phyloP scores from a whole-genome alignment of 2,113 vertebrate genomes.

The Bostrychus sinensis region DNA sequence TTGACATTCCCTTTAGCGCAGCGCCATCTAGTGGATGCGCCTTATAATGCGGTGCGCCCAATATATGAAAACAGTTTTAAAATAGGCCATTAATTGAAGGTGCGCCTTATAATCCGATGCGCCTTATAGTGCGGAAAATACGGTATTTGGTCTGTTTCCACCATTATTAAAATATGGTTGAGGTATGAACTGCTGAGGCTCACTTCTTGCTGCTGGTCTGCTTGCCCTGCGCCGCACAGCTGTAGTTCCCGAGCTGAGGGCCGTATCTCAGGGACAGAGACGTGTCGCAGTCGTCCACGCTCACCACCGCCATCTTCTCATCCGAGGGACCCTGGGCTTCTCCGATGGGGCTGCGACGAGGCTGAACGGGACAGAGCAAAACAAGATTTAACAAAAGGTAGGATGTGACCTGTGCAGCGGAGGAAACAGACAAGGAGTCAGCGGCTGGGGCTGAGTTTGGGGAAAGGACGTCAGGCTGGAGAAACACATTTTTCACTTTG shows the following conservation, averaged over 20 bases:
- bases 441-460: too few relatives aligned
- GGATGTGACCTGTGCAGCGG: not conserved
- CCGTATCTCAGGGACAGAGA: constrained; percentile 92
- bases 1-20: too few relatives aligned
- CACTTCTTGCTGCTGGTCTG: constrained; percentile 98
- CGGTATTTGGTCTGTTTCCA: too few relatives aligned
- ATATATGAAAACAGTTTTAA: too few relatives aligned
- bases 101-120: too few relatives aligned
- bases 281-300: constrained; percentile 91
- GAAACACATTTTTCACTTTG: not conserved
- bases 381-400: not conserved
- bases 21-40: too few relatives aligned
- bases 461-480: not conserved
- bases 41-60: too few relatives aligned
- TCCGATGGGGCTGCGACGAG: constrained; percentile 87
- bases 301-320: constrained; percentile 95
- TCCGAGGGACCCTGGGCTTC: constrained; percentile 94
- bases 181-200: constrained; percentile 57
- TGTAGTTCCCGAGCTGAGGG: constrained; percentile 92
- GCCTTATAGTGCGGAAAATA: too few relatives aligned
- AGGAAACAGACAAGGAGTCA: not conserved
- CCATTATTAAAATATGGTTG: not conserved
- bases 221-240: constrained; percentile 91
- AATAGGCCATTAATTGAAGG: too few relatives aligned
- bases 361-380: constrained; percentile 74